Percentiles rank a stretch among this genome's conserved stretches.
These are phyloP conservation scores for Pseudonaja textilis DNA, from an alignment of 2,113 vertebrate species.

Conservation along the genomic window DNA sequence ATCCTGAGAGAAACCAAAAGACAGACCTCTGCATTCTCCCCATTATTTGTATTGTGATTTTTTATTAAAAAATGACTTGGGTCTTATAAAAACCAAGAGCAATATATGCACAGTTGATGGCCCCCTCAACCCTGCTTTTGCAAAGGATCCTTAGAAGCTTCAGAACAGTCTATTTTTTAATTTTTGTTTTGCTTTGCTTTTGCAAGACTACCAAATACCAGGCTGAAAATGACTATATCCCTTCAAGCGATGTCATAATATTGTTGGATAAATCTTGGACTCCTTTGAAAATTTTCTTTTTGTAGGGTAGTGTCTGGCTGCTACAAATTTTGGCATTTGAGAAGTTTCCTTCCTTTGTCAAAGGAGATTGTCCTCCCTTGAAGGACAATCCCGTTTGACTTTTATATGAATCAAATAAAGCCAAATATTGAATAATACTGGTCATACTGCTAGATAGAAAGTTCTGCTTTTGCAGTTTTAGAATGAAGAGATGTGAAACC, in stretches of 20 bases:
- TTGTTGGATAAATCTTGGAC: background rate
- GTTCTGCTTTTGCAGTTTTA: background rate
- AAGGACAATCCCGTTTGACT: background rate
- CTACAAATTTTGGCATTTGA: background rate
- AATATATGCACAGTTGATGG: too few species aligned
- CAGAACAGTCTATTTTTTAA: background rate
- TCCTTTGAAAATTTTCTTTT: background rate
- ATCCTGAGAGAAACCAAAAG: background rate
- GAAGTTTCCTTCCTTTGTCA: background rate
- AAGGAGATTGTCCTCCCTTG: background rate
- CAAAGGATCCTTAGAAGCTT: background rate
- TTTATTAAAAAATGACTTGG: background rate
- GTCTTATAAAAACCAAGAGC: background rate
- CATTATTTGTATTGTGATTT: background rate
- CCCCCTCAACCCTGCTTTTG: too few species aligned
- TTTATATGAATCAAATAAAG: background rate
- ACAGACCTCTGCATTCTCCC: background rate
- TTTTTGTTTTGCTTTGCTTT: background rate
- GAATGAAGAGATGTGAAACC: background rate
- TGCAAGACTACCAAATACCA: background rate
- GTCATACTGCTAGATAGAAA: background rate
- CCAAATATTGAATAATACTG: background rate
- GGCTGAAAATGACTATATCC: background rate
- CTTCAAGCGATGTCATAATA: background rate
- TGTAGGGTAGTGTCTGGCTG: background rate